Evolutionary conservation across 2,888 invertebrate genomes (phyloP), one percentile per base, ranked within the genome.

Genomic region (Tenthredo livida): DNA sequence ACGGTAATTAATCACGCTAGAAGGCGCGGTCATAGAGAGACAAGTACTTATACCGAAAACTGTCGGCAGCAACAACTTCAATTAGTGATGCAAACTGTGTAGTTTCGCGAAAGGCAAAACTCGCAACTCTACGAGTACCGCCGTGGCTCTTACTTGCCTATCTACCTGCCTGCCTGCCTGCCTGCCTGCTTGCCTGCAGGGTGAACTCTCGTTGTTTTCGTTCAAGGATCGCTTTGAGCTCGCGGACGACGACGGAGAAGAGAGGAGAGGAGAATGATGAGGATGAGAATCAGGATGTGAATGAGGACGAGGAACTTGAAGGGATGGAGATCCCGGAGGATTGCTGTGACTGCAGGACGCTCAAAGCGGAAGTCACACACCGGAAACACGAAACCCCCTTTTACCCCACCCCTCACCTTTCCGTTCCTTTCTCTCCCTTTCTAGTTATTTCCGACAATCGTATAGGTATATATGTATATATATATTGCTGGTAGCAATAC

Each of bases 341-440:
- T 21, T 43, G 21, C 21, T 83, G 72, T 50, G 80, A 43, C 67
- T 85, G 85, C 43, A 43, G 78, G 47, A 84, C 65, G 84, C 40
- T 40, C n/a, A 54, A 90, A 91, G 90, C 88, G 90, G 86, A 87
- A 80, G 80, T 80, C 80, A 80, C 61, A 90, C 90, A 89, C 88
- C 82, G 87, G 86, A 86, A 89, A 88, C 61, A 61, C 88, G 89
- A 89, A 85, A 85, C 84, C 65, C 50, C 86, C 85, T 87, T 85
- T 84, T 88, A 72, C 12, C 40, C 9, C 65, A 37, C 58, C 47
- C 25, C 40, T 65, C 37, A 37, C 37, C 37, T 37, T 37, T 37
- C 37, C 37, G 37, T 72, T 84, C 29, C 40, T 54, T 61, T 84
- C 47, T 65, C 25, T 82, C 50, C 50, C 50, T 29, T 77, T 50